A percentile compares a stretch with the other conserved stretches of the same genome.
Conservation (phyloP, 2,888 invertebrate species). For the Acholoe squamosa region DNA sequence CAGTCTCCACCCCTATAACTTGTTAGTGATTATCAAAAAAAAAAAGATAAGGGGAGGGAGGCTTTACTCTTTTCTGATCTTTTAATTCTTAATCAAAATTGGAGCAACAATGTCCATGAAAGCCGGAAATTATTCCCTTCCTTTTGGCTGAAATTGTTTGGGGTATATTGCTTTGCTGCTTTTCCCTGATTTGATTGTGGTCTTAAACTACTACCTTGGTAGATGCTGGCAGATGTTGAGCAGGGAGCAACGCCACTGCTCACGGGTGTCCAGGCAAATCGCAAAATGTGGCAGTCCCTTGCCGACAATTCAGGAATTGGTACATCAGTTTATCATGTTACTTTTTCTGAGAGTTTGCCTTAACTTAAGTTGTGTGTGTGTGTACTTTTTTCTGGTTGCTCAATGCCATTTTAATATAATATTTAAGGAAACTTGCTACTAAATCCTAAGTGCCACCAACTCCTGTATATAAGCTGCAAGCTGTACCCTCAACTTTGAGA, state of each 20-base stretch:
- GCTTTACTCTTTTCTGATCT: not conserved
- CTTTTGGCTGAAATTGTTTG: not conserved
- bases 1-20: no score
- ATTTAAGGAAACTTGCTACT: not conserved
- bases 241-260: constrained; percentile 6
- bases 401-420: not conserved
- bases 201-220: not conserved
- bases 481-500: no score
- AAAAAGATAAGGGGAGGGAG: not conserved
- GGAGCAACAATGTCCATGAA: not conserved
- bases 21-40: not conserved
- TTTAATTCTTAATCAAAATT: not conserved
- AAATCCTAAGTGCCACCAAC: no score
- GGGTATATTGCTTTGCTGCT: not conserved
- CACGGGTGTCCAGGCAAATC: not conserved
- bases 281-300: not conserved
- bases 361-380: not conserved
- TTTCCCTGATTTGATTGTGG: not conserved
- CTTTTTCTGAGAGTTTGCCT: not conserved
- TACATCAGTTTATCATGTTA: not conserved
- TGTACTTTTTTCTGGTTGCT: not conserved
- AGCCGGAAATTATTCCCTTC: not conserved
- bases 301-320: not conserved
- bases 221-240: constrained; percentile 42
- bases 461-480: no score